phyloP scores from a whole-genome alignment of 2,888 invertebrate genomes.

The Drosophila basisetae region DNA sequence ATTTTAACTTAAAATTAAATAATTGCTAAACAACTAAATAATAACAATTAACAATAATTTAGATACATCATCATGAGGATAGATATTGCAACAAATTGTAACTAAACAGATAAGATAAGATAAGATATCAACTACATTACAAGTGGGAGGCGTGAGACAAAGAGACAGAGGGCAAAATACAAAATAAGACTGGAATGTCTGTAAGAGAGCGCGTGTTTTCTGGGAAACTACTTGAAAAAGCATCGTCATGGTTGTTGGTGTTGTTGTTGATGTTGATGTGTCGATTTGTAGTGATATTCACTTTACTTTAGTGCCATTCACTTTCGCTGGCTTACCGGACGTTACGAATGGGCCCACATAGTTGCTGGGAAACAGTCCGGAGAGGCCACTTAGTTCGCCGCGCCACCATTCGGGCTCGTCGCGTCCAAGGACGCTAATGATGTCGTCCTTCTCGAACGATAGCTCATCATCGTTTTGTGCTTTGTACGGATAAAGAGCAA shows the following conservation, averaged over 20 bases:
- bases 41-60: slow-evolving; percentile 71
- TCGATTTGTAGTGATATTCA: slow-evolving; percentile 53
- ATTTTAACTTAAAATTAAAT: slow-evolving; percentile 60
- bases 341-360: slow-evolving; percentile 92
- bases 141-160: slow-evolving; percentile 26
- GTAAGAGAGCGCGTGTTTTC: slow-evolving; percentile 38
- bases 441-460: slow-evolving; percentile 95
- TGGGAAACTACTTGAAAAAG: slow-evolving; percentile 39
- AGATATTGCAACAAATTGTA: slow-evolving; percentile 72
- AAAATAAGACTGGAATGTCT: slow-evolving; percentile 44
- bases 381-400: slow-evolving; percentile 95
- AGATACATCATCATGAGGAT: slow-evolving; percentile 42
- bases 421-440: slow-evolving; percentile 94
- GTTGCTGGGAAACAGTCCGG: slow-evolving; percentile 97
- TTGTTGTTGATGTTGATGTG: not conserved
- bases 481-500: slow-evolving; percentile 96
- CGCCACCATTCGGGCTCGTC: slow-evolving; percentile 99
- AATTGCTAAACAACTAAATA: slow-evolving; percentile 70
- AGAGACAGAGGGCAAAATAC: slow-evolving; percentile 22
- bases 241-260: slow-evolving; percentile 55
- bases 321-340: slow-evolving; percentile 84
- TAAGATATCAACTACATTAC: slow-evolving; percentile 24
- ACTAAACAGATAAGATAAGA: slow-evolving; percentile 42
- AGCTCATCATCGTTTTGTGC: slow-evolving; percentile 98
- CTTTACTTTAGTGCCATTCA: slow-evolving; percentile 80